These are phyloP conservation scores for Sebastes kiyomatsui DNA, from an alignment of 2,797 vertebrate genomes.

Conservation along the genomic window DNA sequence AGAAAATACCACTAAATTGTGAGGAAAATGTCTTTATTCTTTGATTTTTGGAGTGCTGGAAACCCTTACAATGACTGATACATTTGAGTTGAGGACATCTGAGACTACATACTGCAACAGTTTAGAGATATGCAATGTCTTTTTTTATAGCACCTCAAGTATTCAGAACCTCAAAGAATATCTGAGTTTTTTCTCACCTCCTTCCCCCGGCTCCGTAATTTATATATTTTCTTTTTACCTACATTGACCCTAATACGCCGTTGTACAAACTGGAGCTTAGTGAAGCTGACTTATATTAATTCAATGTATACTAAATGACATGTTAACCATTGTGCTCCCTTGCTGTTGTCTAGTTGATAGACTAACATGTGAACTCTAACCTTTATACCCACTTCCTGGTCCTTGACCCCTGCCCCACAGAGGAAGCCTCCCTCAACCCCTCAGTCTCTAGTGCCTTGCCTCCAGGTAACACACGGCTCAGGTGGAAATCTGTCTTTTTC, in stretches of 20 bases:
- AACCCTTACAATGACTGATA: background rate
- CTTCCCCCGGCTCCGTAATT: background rate
- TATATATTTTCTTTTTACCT: background rate
- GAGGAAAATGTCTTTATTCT: background rate
- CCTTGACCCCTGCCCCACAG: constrained; percentile 82
- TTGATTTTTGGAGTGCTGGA: background rate
- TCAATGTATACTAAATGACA: constrained; percentile 4
- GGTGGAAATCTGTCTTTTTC: constrained; percentile 11
- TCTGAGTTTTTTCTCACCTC: background rate
- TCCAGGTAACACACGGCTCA: constrained; percentile 80
- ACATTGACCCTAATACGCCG: background rate
- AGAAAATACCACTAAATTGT: background rate
- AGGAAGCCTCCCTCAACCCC: constrained; percentile 85
- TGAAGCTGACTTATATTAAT: constrained; percentile 10
- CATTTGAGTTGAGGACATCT: background rate
- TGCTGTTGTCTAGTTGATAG: constrained; percentile 37
- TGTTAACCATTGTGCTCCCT: constrained; percentile 43
- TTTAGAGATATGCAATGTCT: background rate
- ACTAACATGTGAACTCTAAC: constrained; percentile 88
- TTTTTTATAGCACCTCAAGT: background rate
- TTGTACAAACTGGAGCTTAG: background rate
- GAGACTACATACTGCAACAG: background rate
- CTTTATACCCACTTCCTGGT: constrained; percentile 78
- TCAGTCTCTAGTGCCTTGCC: constrained; percentile 87
- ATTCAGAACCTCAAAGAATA: background rate